These are phyloP conservation scores for Nibea albiflora DNA, from an alignment of 2,113 vertebrate genomes.

Conservation along the genomic window DNA sequence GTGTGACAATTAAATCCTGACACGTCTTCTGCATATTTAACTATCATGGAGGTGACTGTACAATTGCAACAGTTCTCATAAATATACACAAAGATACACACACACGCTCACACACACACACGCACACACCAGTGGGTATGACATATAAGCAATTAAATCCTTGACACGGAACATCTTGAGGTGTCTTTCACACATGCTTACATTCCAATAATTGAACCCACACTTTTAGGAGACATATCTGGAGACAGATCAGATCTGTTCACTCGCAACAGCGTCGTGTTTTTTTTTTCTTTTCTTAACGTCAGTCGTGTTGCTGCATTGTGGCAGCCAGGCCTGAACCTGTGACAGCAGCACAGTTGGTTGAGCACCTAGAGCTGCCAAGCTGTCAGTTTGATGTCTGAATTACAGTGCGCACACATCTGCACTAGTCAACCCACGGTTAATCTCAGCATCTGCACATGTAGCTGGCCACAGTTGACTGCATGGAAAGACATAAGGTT, in stretches of 20 bases:
- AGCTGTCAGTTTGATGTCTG: slow-evolving; percentile 75
- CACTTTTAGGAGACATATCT: slow-evolving; percentile 55
- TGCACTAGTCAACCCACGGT: slow-evolving; percentile 53
- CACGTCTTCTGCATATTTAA: slow-evolving; percentile 47
- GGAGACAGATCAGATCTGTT: slow-evolving; percentile 53
- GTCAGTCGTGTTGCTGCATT: slow-evolving; percentile 33
- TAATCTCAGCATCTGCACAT: slow-evolving; percentile 65
- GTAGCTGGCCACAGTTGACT: slow-evolving; percentile 19
- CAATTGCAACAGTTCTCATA: slow-evolving; percentile 27
- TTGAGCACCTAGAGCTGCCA: slow-evolving; percentile 65
- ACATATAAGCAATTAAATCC: slow-evolving; percentile 67
- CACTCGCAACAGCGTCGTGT: slow-evolving; percentile 11
- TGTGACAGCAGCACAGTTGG: slow-evolving; percentile 74
- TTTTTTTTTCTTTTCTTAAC: slow-evolving; percentile 8
- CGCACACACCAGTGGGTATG: slow-evolving; percentile 32
- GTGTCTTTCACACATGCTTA: slow-evolving; percentile 68
- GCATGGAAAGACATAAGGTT: slow-evolving; percentile 17
- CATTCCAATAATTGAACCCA: slow-evolving; percentile 61
- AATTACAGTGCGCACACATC: slow-evolving; percentile 69
- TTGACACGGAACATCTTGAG: slow-evolving; percentile 64
- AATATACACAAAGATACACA: neutral
- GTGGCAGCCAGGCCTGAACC: slow-evolving; percentile 74
- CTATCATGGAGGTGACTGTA: slow-evolving; percentile 43
- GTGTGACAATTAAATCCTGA: slow-evolving; percentile 55
- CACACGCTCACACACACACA: slow-evolving; percentile 1